Percentiles rank a stretch among this genome's conserved stretches.
Conservation (phyloP, 2,113 vertebrate species). For the Pristiophorus japonicus region DNA sequence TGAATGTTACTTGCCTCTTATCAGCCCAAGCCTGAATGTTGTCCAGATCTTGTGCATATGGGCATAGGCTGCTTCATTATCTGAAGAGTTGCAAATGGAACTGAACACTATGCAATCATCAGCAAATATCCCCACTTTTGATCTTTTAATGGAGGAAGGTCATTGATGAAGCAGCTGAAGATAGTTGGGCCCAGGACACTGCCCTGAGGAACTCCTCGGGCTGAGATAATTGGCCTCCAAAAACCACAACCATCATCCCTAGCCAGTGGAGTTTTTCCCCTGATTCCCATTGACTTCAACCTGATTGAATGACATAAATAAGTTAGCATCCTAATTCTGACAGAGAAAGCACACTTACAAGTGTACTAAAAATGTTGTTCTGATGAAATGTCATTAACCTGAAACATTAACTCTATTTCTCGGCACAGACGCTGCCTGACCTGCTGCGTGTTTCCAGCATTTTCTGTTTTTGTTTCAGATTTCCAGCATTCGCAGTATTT, state of each 20-base stretch:
- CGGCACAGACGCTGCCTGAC: neutral
- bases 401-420: neutral
- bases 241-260: neutral
- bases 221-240: neutral
- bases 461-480: neutral
- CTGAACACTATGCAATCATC: too few species aligned
- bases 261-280: neutral
- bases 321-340: neutral
- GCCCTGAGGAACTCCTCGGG: too few species aligned
- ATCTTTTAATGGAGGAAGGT: too few species aligned
- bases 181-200: too few species aligned
- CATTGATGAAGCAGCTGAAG: too few species aligned
- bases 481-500: neutral
- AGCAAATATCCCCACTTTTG: too few species aligned
- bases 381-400: neutral
- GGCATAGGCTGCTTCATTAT: too few species aligned
- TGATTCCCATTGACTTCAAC: neutral
- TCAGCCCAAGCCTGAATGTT: too few species aligned
- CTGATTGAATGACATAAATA: neutral
- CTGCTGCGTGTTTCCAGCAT: neutral
- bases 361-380: neutral
- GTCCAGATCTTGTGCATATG: too few species aligned
- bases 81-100: too few species aligned
- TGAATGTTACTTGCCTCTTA: too few species aligned
- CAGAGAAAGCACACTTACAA: neutral